Conservation (phyloP, 1,140 invertebrate genomes). For the Ptiloglossa arizonensis region DNA sequence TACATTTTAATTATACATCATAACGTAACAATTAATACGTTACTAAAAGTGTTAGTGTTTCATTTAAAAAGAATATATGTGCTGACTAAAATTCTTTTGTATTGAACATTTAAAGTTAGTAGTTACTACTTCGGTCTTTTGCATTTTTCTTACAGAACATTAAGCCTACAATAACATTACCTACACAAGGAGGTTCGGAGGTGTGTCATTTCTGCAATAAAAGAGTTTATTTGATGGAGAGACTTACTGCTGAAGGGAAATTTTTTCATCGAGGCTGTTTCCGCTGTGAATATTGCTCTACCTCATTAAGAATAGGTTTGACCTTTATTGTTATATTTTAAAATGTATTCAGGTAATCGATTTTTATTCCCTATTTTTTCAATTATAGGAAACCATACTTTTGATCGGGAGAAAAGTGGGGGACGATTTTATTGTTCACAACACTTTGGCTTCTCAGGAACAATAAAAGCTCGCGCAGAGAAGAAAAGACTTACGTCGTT, state of each 20-base stretch:
- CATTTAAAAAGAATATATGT: background rate
- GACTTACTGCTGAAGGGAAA: conserved; percentile 91
- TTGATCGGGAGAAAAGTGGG: conserved; percentile 88
- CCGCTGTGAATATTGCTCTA: conserved; percentile 88
- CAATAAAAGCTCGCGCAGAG: conserved; percentile 77
- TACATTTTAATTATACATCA: background rate
- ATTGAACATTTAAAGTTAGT: conserved; percentile 4
- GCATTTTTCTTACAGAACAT: conserved; percentile 80
- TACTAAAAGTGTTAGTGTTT: conserved; percentile 1
- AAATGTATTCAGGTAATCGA: background rate
- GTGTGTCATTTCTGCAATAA: conserved; percentile 94
- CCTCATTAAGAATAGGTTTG: conserved; percentile 86
- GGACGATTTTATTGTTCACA: conserved; percentile 91
- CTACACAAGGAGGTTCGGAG: conserved; percentile 87
- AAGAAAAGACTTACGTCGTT: conserved; percentile 73
- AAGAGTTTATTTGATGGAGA: conserved; percentile 94
- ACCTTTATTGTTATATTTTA: background rate
- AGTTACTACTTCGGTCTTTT: conserved; percentile 18
- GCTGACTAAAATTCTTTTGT: conserved; percentile 43
- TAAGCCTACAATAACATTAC: conserved; percentile 83
- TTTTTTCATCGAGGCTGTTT: conserved; percentile 94
- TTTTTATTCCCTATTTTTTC: background rate
- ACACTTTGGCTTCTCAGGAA: conserved; percentile 87
- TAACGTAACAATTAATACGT: conserved; percentile 1
- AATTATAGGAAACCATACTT: conserved; percentile 85